Percentiles rank a stretch among this genome's conserved stretches.
Evolutionary conservation across 2,888 invertebrate genomes (phyloP).

Genomic region (Drosophila tripunctata): DNA sequence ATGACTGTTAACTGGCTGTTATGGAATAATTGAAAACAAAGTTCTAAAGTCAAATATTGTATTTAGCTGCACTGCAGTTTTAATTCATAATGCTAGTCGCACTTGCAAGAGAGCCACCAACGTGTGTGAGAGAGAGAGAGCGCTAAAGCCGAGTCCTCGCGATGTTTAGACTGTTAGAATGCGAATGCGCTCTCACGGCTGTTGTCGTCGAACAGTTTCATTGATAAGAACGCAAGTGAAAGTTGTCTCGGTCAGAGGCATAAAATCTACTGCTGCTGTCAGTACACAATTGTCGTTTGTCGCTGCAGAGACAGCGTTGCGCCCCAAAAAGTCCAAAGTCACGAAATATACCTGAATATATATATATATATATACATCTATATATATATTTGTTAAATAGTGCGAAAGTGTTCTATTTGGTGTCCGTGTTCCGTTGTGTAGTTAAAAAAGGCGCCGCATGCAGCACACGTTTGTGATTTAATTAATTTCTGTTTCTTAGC

Average conservation of each 20-base stretch:
- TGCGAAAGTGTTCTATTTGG: constrained; percentile 26
- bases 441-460: constrained; percentile 21
- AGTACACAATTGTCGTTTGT: constrained; percentile 51
- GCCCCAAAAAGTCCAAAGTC: constrained; percentile 27
- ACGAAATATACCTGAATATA: constrained; percentile 14
- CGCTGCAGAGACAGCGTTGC: constrained; percentile 38
- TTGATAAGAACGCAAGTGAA: constrained; percentile 70
- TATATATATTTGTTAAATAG: constrained; percentile 32
- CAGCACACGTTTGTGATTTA: constrained; percentile 39
- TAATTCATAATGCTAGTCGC: neutral
- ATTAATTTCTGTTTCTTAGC: constrained; percentile 47
- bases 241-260: constrained; percentile 41
- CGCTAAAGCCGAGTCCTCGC: constrained; percentile 5
- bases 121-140: constrained; percentile 8
- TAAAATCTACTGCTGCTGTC: constrained; percentile 21
- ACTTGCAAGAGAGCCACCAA: neutral
- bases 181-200: constrained; percentile 56
- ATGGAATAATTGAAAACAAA: too few species aligned
- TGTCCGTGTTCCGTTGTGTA: constrained; percentile 21
- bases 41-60: too few species aligned
- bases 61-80: neutral
- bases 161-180: constrained; percentile 7
- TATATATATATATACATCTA: constrained; percentile 25
- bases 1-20: constrained; percentile 30
- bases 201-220: constrained; percentile 52